A percentile compares a stretch with the other conserved stretches of the same genome.
Conservation (phyloP, 2,888 invertebrate species). For the Poecilobothrus nobilitatus region DNA sequence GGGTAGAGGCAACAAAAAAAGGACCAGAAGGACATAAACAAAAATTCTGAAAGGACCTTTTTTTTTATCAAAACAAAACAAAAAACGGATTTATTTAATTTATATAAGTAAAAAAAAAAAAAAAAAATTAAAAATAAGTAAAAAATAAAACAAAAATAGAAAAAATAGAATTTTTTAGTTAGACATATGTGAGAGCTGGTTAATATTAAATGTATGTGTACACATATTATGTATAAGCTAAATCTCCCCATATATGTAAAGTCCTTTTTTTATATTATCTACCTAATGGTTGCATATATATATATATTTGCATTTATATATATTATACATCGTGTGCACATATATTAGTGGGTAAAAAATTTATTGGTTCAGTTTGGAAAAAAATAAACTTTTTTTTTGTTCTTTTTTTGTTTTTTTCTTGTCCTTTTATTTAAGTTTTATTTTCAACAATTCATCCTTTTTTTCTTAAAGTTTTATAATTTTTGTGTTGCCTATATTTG, state of each 20-base stretch:
- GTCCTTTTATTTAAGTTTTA: no score
- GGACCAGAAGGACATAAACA: slow-evolving; percentile 3
- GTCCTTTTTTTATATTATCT: background rate
- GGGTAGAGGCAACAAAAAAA: background rate
- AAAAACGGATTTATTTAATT: background rate
- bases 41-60: background rate
- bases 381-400: no score
- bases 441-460: no score
- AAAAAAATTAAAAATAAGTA: no score
- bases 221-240: background rate
- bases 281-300: background rate
- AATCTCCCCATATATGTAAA: background rate
- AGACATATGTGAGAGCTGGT: no score
- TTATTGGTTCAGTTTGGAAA: no score
- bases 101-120: background rate
- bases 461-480: no score
- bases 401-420: no score
- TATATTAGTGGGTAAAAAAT: no score
- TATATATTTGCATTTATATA: background rate
- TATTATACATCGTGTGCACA: no score
- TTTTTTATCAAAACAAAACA: background rate
- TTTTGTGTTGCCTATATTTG: no score
- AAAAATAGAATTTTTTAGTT: background rate
- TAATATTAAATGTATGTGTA: background rate
- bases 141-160: no score